Evolutionary conservation across 2,113 vertebrate genomes (phyloP).

Genomic region (Halcyon malimbica): DNA sequence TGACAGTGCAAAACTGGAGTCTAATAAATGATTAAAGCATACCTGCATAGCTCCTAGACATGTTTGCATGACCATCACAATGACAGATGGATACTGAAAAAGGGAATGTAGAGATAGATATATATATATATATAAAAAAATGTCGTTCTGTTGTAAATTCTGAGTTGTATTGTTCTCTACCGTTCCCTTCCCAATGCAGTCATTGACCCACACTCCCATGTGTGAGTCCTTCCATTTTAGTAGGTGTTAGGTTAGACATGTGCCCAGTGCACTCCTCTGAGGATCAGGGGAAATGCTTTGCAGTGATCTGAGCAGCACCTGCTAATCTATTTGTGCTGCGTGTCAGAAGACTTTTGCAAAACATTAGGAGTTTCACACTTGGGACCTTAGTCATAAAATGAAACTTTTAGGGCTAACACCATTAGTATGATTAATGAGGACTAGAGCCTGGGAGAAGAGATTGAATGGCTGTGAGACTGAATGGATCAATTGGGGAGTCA

Average conservation of each 20-base stretch:
- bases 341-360: neutral
- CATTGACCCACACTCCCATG: neutral
- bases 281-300: neutral
- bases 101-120: no score
- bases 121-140: neutral
- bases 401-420: slow-evolving; percentile 20
- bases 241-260: neutral
- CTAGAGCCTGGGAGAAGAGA: neutral
- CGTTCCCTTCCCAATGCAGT: neutral
- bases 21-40: neutral
- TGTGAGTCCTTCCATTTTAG: neutral
- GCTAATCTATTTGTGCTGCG: neutral
- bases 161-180: neutral
- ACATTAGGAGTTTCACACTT: neutral
- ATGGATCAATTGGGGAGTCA: neutral
- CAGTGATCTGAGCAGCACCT: neutral
- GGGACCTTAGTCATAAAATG: neutral
- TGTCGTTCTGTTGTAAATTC: neutral
- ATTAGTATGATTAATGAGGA: slow-evolving; percentile 50
- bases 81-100: neutral
- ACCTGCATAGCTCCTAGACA: neutral
- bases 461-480: neutral
- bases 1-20: neutral
- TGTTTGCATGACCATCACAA: neutral
- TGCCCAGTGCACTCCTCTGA: neutral